Base-by-base conservation (phyloP, 2,888 invertebrate genomes). In the Ophonus ardosiacus region DNA sequence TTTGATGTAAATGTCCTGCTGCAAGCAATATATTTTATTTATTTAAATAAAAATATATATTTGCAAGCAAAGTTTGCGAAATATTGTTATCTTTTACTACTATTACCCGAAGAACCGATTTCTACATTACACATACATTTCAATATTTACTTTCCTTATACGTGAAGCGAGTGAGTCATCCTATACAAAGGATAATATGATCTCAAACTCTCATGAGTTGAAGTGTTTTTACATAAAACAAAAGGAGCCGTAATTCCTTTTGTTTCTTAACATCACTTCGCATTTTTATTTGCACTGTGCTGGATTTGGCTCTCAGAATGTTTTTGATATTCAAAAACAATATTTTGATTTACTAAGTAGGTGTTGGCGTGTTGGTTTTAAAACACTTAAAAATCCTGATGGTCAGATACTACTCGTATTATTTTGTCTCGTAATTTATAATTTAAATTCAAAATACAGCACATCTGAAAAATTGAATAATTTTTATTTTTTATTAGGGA, bases 121-220 rank as follows among this genome's bases (percentile, higher is more conserved):
- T 51, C 43, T 13, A 31, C 5, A 31, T 31, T 51, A 51, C 43
- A 51, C 13, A 13, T 51, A 3, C 18, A 59, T 17, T 17, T 7
- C 15, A 59, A 59, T 59, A 59, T 59, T 59, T 59, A 59, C 59
- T 59, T 59, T 59, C 59, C 59, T 59, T 59, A 56, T 56, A 17
- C 59, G 59, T 59, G 18, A 17, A 15, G 59, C 7, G 59, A 59
- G 15, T 59, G 17, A 59, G 2, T 17, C 59, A 59, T 17, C 0
- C 18, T 59, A 59, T 15, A 59, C 59, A 59, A 59, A 59, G 18
- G 59, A 59, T 59, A 59, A 17, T 7, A 17, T 15, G 10, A 15
- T 17, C 15, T 51, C 13, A 10, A 51, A 51, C 43, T 1, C 43
- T 5, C 43, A 51, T 2, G 43, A 51, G 43, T 51, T 51, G 43